Evolutionary conservation across 2,113 vertebrate species (phyloP), one percentile per base, ranked within the genome.

Genomic region (Collichthys lucidus): DNA sequence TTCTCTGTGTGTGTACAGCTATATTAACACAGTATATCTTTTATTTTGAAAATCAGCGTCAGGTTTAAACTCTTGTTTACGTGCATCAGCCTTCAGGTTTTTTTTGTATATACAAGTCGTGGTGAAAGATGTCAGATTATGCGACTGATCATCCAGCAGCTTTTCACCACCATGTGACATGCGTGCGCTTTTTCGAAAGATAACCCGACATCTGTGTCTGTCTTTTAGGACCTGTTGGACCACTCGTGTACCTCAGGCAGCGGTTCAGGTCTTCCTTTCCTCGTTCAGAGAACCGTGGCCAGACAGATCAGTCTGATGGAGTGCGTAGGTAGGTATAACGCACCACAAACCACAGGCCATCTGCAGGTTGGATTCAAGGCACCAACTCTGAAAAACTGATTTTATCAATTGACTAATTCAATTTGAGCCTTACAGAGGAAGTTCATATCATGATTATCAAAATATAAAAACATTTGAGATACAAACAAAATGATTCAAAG

Each of bases 191-290:
- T 4, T 19, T 55, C 29, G 11, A 5, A 12, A 47, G 2, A 66
- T 72, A 49, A 79, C 60, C 15, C 67, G 17, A 56, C 82, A 67
- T 74, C 76, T 83, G 83, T 91, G 7, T 91, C 64, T 92, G 52
- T 83, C 57, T 70, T 16, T 84, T 85, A 99, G 98, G 98, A 99
- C 80, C 87, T 99, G 80, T 47, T 99, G 96, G 97, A 98, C 93
- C 98, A 99, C 92, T 97, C 98, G 0, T 99, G 98, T 81, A 99
- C 98, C 0, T 99, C 98, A 49, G 98, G 98, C 76, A 99, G 98
- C 44, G 98, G 98, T 44, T 99, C 98, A 55, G 98, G 98, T 3
- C 97, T 99, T 78, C 98, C 98, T 22, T 99, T 99, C 93, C 94
- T 99, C 72, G 98, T 99, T 72, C 98, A 99, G 82, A 97, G 98